These are phyloP conservation scores for Achatina immaculata DNA, from an alignment of 1,140 invertebrate species.

Conservation along the genomic window DNA sequence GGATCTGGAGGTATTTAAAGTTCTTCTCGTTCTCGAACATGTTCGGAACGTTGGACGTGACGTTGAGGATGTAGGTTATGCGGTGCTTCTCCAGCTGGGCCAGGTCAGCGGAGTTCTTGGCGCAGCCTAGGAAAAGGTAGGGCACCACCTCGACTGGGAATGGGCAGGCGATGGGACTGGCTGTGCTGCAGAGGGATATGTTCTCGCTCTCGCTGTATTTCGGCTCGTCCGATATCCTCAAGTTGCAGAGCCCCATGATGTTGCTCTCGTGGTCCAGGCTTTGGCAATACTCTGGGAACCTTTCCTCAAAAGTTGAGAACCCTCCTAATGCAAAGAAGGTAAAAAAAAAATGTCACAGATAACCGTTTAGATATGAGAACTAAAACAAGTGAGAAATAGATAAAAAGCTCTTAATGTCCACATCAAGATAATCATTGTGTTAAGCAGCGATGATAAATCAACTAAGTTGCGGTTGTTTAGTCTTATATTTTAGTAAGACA, in stretches of 20 bases:
- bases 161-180: conserved; percentile 51
- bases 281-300: conserved; percentile 91
- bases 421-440: too few relatives aligned
- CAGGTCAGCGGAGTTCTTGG: conserved; percentile 90
- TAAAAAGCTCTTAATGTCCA: too few relatives aligned
- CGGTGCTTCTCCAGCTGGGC: conserved; percentile 86
- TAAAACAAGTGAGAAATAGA: not conserved
- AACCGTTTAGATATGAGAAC: too few relatives aligned
- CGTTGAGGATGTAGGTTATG: conserved; percentile 94
- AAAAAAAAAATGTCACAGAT: not conserved
- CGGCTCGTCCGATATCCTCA: conserved; percentile 70
- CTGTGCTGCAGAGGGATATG: conserved; percentile 49
- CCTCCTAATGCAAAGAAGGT: conserved; percentile 81
- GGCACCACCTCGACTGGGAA: conserved; percentile 93
- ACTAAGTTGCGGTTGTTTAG: too few relatives aligned
- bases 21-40: conserved; percentile 86
- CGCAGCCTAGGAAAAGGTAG: conserved; percentile 93
- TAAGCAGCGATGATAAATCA: too few relatives aligned
- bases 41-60: conserved; percentile 94
- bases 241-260: conserved; percentile 69
- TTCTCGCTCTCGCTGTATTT: conserved; percentile 45
- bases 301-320: conserved; percentile 82
- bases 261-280: conserved; percentile 68
- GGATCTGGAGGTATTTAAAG: conserved; percentile 96
- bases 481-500: too few relatives aligned